These are phyloP conservation scores for Vanessa cardui DNA, from an alignment of 2,888 invertebrate genomes.

Conservation along the genomic window DNA sequence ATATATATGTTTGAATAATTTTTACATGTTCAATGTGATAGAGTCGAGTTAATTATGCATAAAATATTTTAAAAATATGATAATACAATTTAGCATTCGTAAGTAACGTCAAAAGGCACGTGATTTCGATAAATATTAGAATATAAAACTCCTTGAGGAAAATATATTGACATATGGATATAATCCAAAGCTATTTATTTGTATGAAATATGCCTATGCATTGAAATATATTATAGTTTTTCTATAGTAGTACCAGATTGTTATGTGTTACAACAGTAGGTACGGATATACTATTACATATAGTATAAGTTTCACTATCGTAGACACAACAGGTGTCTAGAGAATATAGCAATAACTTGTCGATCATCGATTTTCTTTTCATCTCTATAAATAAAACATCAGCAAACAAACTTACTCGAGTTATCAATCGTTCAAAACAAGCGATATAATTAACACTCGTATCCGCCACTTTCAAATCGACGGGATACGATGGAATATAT, in stretches of 20 bases:
- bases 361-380: no score
- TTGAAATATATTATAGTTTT: no score
- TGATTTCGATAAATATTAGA: constrained; percentile 14
- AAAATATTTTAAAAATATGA: background rate
- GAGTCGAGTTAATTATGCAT: background rate
- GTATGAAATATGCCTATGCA: no score
- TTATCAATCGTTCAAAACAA: background rate
- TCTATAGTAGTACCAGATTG: no score
- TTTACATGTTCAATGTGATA: background rate
- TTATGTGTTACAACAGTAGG: no score
- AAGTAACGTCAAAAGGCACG: background rate
- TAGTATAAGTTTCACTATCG: no score
- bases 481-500: background rate
- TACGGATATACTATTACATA: no score
- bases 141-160: constrained; percentile 18
- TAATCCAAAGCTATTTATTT: no score
- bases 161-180: background rate
- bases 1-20: background rate
- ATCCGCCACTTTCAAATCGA: background rate
- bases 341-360: no score
- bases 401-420: background rate
- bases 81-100: background rate
- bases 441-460: background rate
- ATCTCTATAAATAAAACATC: background rate
- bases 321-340: no score